phyloP scores from a whole-genome alignment of 2,797 vertebrate species.

The Falco concolor region DNA sequence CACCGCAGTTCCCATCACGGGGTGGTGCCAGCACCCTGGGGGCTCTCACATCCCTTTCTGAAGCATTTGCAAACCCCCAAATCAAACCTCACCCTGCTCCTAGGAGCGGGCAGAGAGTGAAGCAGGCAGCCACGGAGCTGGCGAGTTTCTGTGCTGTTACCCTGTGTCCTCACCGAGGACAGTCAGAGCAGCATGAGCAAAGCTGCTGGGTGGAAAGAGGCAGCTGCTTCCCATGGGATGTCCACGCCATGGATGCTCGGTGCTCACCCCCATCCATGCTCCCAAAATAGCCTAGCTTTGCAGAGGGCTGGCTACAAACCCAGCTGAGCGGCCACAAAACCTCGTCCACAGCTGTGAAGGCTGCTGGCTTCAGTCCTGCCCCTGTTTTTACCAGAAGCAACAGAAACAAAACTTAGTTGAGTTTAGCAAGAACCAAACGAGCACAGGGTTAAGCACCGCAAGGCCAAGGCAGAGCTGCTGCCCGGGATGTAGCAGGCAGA shows the following conservation, averaged over 20 bases:
- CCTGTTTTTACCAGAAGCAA: neutral
- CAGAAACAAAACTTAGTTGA: neutral
- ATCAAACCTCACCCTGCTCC: neutral
- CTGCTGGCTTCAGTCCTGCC: neutral
- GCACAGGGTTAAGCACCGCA: neutral
- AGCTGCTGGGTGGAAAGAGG: neutral
- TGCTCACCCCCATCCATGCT: rapidly evolving
- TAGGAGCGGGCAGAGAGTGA: rapidly evolving
- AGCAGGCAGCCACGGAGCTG: neutral
- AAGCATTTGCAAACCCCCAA: neutral
- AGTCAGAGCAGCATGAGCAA: rapidly evolving
- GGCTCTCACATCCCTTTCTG: neutral
- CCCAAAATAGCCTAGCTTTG: neutral
- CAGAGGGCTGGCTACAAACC: neutral
- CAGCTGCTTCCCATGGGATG: neutral
- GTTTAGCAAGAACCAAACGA: neutral
- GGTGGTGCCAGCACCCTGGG: neutral
- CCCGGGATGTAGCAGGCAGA: neutral
- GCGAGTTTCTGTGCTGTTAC: neutral
- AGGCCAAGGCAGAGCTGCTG: neutral
- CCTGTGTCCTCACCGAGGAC: rapidly evolving
- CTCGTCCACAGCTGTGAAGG: neutral
- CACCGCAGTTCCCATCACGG: rapidly evolving
- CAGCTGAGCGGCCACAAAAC: neutral
- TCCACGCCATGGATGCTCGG: rapidly evolving